phyloP scores from a whole-genome alignment of 2,797 vertebrate species.

The Mus minutoides region DNA sequence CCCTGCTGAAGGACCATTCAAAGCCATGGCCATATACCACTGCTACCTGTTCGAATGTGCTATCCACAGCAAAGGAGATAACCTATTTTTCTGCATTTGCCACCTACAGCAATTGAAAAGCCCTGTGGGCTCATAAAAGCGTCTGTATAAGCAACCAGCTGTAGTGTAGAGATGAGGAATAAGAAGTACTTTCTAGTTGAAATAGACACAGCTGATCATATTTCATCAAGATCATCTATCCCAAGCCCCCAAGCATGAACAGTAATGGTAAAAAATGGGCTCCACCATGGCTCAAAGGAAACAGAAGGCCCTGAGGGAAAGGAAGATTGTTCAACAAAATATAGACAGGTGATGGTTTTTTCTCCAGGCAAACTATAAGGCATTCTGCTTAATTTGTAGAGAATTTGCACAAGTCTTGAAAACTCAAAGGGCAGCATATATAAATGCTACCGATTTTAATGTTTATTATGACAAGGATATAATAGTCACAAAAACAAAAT shows the following conservation, averaged over 20 bases:
- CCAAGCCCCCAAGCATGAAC: conserved; percentile 92
- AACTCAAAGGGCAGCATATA: not conserved
- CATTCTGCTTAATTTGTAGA: not conserved
- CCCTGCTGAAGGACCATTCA: conserved; percentile 92
- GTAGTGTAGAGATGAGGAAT: conserved; percentile 89
- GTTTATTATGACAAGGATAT: not conserved
- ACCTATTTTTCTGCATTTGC: conserved; percentile 97
- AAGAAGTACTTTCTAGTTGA: conserved; percentile 92
- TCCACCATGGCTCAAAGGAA: not conserved
- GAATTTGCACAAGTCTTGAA: not conserved
- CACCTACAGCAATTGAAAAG: conserved; percentile 94
- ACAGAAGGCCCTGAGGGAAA: not conserved
- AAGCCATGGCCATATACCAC: conserved; percentile 89
- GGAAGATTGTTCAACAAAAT: not conserved
- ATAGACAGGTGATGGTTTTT: not conserved
- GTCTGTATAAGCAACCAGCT: conserved; percentile 96
- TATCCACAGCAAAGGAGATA: conserved; percentile 92
- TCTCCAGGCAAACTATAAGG: not conserved
- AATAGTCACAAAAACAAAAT: not conserved
- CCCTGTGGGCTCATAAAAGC: conserved; percentile 95
- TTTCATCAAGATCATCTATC: conserved; percentile 91
- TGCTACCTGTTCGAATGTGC: conserved; percentile 94
- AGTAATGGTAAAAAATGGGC: conserved; percentile 86
- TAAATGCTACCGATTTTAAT: not conserved
- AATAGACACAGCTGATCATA: conserved; percentile 90